phyloP scores from a whole-genome alignment of 2,888 invertebrate species.

The Acleris literana region DNA sequence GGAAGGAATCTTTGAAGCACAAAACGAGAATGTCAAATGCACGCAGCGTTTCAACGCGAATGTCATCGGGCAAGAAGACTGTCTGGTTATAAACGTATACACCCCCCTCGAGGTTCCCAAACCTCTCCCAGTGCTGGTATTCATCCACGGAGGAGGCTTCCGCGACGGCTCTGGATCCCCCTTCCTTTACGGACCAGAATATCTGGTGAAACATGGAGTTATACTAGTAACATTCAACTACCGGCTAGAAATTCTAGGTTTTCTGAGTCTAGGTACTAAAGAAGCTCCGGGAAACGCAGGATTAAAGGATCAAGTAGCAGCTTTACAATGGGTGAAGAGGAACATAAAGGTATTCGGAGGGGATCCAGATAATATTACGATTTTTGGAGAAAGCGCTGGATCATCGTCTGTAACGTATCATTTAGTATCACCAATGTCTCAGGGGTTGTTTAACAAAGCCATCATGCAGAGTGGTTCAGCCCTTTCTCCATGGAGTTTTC shows the following conservation, averaged over 20 bases:
- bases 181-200: constrained; percentile 69
- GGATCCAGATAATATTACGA: constrained; percentile 67
- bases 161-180: constrained; percentile 70
- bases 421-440: constrained; percentile 68
- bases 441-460: constrained; percentile 67
- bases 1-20: constrained; percentile 61
- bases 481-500: constrained; percentile 70
- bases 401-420: constrained; percentile 69
- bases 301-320: constrained; percentile 73
- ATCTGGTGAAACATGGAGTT: constrained; percentile 62
- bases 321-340: constrained; percentile 65
- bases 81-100: constrained; percentile 69
- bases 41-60: constrained; percentile 59
- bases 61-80: constrained; percentile 65
- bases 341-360: constrained; percentile 71
- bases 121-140: constrained; percentile 70
- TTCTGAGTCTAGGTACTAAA: constrained; percentile 68
- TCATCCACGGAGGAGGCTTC: constrained; percentile 75
- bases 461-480: constrained; percentile 75
- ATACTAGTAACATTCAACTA: constrained; percentile 74
- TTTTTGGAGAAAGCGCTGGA: constrained; percentile 78
- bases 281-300: constrained; percentile 75
- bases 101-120: constrained; percentile 50
- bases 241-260: constrained; percentile 71
- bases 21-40: constrained; percentile 66